Conservation (phyloP, 1,140 invertebrate species). For the Portunus trituberculatus region DNA sequence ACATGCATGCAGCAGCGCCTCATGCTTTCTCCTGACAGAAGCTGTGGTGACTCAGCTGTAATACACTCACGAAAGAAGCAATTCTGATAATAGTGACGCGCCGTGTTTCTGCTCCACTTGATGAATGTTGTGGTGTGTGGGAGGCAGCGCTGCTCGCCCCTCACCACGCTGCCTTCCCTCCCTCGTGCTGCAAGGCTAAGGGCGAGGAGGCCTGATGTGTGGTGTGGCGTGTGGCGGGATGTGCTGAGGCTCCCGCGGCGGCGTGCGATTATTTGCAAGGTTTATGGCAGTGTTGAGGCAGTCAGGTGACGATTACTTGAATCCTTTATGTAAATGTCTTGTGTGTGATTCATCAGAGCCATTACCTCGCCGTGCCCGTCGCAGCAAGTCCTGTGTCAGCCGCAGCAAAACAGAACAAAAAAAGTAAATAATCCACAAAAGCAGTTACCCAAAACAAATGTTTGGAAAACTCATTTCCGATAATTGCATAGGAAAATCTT, state of each 20-base stretch:
- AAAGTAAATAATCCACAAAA: slow-evolving; percentile 24
- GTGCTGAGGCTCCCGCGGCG: not conserved
- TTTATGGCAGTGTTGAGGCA: slow-evolving; percentile 32
- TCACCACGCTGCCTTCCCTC: not conserved
- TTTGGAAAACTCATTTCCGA: slow-evolving; percentile 13
- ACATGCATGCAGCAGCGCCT: no score
- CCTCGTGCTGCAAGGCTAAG: not conserved
- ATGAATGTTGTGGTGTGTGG: no score
- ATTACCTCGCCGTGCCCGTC: not conserved
- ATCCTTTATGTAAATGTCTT: not conserved
- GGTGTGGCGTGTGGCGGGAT: not conserved
- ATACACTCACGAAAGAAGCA: no score
- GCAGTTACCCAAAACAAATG: slow-evolving; percentile 22
- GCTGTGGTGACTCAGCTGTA: no score
- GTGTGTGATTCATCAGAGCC: not conserved
- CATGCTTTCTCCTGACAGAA: no score
- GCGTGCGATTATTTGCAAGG: not conserved
- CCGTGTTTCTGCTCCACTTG: no score
- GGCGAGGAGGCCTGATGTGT: not conserved
- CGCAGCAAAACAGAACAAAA: not conserved
- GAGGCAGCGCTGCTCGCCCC: not conserved
- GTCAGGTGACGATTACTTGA: slow-evolving; percentile 41
- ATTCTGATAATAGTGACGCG: no score
- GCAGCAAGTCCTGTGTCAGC: not conserved
- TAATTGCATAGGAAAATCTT: slow-evolving; percentile 24